phyloP scores from a whole-genome alignment of 2,888 invertebrate genomes.

The Lithophane semibrunnea region DNA sequence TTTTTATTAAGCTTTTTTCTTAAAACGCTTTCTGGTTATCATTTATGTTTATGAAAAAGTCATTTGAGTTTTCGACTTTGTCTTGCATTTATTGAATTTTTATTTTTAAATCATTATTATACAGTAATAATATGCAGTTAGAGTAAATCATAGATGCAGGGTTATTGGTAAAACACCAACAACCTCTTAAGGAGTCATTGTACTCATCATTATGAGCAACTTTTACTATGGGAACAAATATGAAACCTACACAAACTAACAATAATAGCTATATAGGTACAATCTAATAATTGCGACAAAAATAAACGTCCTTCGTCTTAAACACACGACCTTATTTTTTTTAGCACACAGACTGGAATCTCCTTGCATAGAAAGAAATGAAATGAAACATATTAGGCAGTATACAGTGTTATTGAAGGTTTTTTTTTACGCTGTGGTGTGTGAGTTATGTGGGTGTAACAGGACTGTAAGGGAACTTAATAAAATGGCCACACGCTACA shows the following conservation, averaged over 20 bases:
- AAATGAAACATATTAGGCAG: conserved; percentile 8
- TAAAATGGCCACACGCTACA: conserved; percentile 66
- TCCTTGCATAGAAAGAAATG: background rate
- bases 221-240: too few species aligned
- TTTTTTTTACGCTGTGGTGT: conserved; percentile 34
- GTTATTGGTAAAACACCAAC: too few species aligned
- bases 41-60: too few species aligned
- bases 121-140: background rate
- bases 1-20: background rate
- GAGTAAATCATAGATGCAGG: too few species aligned
- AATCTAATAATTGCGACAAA: conserved; percentile 2
- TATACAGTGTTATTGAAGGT: background rate
- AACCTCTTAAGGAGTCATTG: too few species aligned
- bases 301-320: conserved; percentile 1
- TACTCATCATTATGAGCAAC: too few species aligned
- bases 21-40: background rate
- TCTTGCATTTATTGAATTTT: background rate
- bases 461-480: conserved; percentile 47
- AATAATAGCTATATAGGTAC: conserved; percentile 21
- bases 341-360: conserved; percentile 25
- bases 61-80: background rate
- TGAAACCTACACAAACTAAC: conserved; percentile 19
- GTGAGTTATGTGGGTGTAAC: conserved; percentile 15
- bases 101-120: background rate
- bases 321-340: conserved; percentile 6